phyloP scores from a whole-genome alignment of 1,140 invertebrate genomes.

The Gryllus bimaculatus region DNA sequence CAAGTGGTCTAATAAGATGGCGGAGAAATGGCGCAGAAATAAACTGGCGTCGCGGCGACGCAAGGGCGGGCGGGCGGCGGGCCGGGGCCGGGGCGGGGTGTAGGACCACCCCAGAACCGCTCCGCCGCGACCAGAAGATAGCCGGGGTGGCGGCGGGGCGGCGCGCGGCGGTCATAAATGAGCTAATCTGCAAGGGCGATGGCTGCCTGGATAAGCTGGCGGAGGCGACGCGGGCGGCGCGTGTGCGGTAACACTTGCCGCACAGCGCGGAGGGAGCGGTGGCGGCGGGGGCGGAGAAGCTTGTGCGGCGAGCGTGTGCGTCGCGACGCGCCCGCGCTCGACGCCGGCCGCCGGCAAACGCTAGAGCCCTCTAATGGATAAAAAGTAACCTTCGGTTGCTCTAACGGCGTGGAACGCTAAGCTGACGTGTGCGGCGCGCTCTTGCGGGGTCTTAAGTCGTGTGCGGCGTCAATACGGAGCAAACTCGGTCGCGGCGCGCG shows the following conservation, averaged over 20 bases:
- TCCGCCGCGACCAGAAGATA: background rate
- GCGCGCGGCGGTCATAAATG: background rate
- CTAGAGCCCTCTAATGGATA: background rate
- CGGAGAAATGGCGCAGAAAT: background rate
- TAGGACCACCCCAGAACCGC: background rate
- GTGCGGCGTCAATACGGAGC: background rate
- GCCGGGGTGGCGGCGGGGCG: too few relatives aligned
- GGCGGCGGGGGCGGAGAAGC: too few relatives aligned
- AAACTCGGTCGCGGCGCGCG: background rate
- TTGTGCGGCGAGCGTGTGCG: too few relatives aligned
- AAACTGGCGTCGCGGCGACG: background rate
- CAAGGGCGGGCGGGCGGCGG: too few relatives aligned
- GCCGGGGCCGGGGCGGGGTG: too few relatives aligned
- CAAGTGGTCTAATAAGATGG: conserved; percentile 4
- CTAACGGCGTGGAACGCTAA: background rate
- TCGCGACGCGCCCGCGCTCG: too few relatives aligned
- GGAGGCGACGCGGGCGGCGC: too few relatives aligned
- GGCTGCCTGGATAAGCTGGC: background rate
- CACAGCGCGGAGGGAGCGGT: too few relatives aligned
- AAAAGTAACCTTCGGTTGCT: background rate
- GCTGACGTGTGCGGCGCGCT: background rate
- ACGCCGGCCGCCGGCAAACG: too few relatives aligned
- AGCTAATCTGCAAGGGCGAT: background rate
- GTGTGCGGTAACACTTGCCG: background rate
- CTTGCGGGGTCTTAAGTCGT: background rate